These are phyloP conservation scores for Syrista parreyssii DNA, from an alignment of 2,888 invertebrate genomes.

Conservation along the genomic window DNA sequence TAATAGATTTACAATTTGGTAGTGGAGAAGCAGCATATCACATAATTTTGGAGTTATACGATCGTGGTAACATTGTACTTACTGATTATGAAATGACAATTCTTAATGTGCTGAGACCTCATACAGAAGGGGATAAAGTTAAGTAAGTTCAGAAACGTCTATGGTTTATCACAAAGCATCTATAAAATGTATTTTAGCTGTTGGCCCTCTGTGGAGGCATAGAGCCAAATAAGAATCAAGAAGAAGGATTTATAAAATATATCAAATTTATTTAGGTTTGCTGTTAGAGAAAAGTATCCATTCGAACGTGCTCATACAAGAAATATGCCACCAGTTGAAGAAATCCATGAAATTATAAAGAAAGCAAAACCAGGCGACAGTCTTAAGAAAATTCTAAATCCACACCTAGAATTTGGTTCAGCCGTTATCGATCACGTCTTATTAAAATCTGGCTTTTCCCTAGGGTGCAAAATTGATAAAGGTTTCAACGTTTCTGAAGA, in stretches of 20 bases:
- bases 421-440: slow-evolving; percentile 93
- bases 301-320: slow-evolving; percentile 78
- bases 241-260: neutral
- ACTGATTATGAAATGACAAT: slow-evolving; percentile 92
- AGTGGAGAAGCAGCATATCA: slow-evolving; percentile 94
- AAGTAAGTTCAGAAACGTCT: slow-evolving; percentile 64
- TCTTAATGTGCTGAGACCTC: slow-evolving; percentile 91
- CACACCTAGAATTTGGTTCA: slow-evolving; percentile 90
- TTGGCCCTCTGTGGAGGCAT: too few relatives aligned
- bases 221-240: too few relatives aligned
- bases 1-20: slow-evolving; percentile 96
- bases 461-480: slow-evolving; percentile 73
- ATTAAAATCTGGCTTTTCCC: slow-evolving; percentile 74
- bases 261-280: slow-evolving; percentile 73
- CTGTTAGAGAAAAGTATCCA: slow-evolving; percentile 93
- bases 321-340: slow-evolving; percentile 70
- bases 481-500: slow-evolving; percentile 76
- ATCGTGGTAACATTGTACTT: slow-evolving; percentile 94
- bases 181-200: slow-evolving; percentile 9
- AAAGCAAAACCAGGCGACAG: slow-evolving; percentile 79
- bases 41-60: slow-evolving; percentile 94
- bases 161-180: too few relatives aligned
- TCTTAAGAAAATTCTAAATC: slow-evolving; percentile 84
- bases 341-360: slow-evolving; percentile 71
- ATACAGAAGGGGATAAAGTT: slow-evolving; percentile 90